Evolutionary conservation across 2,113 vertebrate genomes (phyloP).

Genomic region (Nerophis lumbriciformis): DNA sequence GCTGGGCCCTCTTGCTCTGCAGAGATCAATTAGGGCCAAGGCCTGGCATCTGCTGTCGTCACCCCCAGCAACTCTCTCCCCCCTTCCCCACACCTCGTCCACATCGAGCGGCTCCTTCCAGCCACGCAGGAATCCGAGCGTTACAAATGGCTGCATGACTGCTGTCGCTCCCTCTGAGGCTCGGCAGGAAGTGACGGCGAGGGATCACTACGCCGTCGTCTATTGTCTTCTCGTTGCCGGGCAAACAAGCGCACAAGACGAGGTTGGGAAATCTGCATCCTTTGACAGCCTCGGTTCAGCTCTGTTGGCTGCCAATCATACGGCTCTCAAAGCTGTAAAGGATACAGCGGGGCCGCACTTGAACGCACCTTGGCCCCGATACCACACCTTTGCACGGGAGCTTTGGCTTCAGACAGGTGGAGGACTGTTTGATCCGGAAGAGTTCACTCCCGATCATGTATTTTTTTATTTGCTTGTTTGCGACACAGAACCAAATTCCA

Average conservation of each 20-base stretch:
- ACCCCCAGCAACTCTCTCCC: slow-evolving; percentile 36
- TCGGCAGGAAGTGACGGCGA: slow-evolving; percentile 27
- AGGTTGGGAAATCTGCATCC: slow-evolving; percentile 47
- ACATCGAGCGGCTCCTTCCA: slow-evolving; percentile 5
- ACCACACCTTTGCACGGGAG: slow-evolving; percentile 20
- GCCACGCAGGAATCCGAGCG: background rate
- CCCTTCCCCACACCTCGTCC: slow-evolving; percentile 24
- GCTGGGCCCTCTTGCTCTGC: slow-evolving; percentile 66
- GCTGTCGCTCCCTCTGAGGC: slow-evolving; percentile 30
- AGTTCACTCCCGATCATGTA: background rate
- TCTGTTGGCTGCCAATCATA: slow-evolving; percentile 55
- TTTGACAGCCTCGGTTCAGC: slow-evolving; percentile 43
- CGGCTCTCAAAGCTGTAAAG: slow-evolving; percentile 43
- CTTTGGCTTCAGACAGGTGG: slow-evolving; percentile 4
- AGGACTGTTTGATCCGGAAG: slow-evolving; percentile 16
- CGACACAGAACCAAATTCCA: too few relatives aligned
- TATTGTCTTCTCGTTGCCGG: slow-evolving; percentile 31
- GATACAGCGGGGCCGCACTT: slow-evolving; percentile 26
- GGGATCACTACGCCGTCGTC: slow-evolving; percentile 24
- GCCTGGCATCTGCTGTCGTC: slow-evolving; percentile 45
- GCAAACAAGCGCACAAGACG: slow-evolving; percentile 47
- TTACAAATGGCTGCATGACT: slow-evolving; percentile 18
- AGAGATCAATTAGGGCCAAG: slow-evolving; percentile 75
- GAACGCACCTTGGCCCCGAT: slow-evolving; percentile 4
- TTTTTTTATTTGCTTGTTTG: too few relatives aligned